phyloP scores from a whole-genome alignment of 2,888 invertebrate species.

The Dugesia japonica region DNA sequence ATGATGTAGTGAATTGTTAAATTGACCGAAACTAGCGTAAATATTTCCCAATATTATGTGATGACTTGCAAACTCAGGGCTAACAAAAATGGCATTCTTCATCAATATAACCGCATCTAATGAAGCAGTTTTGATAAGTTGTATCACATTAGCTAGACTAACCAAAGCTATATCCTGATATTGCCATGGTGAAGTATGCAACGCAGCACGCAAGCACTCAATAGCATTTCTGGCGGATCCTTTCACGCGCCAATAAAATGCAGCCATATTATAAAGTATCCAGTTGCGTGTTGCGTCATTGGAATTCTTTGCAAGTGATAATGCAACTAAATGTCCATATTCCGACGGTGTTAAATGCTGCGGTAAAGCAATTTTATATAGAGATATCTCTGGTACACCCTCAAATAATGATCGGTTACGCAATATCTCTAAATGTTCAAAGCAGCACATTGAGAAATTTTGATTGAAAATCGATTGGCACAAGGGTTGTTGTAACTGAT shows the following conservation, averaged over 20 bases:
- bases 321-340: constrained; percentile 28
- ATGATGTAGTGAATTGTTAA: constrained; percentile 5
- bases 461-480: constrained; percentile 50
- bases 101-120: constrained; percentile 61
- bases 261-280: constrained; percentile 64
- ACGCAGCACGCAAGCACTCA: constrained; percentile 62
- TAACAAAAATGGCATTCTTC: constrained; percentile 60
- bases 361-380: constrained; percentile 32
- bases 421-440: constrained; percentile 54
- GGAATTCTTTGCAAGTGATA: constrained; percentile 50
- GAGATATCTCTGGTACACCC: constrained; percentile 29
- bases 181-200: constrained; percentile 56
- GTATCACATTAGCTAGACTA: constrained; percentile 60
- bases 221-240: constrained; percentile 63
- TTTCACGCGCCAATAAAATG: constrained; percentile 62
- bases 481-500: neutral
- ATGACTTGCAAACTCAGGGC: constrained; percentile 51
- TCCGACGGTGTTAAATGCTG: constrained; percentile 22
- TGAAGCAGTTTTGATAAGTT: constrained; percentile 54
- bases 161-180: constrained; percentile 57
- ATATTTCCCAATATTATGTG: constrained; percentile 59
- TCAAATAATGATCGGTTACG: constrained; percentile 17
- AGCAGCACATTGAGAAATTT: constrained; percentile 55
- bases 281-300: constrained; percentile 55
- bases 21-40: constrained; percentile 52